phyloP scores from a whole-genome alignment of 2,888 invertebrate genomes.

The Lasioglossum malachurum region DNA sequence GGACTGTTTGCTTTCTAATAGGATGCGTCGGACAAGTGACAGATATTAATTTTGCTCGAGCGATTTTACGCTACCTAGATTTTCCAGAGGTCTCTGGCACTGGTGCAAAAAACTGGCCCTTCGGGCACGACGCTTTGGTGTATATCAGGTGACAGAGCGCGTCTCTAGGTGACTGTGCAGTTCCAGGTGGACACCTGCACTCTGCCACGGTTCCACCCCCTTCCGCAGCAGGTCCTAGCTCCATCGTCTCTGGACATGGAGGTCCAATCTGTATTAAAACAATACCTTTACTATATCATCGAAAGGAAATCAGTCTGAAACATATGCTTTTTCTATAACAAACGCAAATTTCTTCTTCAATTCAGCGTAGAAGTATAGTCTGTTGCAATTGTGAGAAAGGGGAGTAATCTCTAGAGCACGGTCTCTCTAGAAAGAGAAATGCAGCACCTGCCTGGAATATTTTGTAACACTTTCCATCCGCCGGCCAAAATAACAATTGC shows the following conservation, averaged over 20 bases:
- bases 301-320: not conserved
- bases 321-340: not conserved
- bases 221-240: constrained; percentile 89
- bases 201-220: constrained; percentile 89
- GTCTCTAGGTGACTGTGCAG: constrained; percentile 89
- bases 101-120: constrained; percentile 92
- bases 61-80: constrained; percentile 67
- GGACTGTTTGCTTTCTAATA: too few species aligned
- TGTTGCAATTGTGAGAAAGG: not conserved
- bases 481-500: constrained; percentile 94
- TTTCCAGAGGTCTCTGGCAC: constrained; percentile 83
- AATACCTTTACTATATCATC: not conserved
- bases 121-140: constrained; percentile 90
- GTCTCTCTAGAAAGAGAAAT: constrained; percentile 49
- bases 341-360: not conserved
- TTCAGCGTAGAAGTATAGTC: not conserved
- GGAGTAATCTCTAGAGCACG: constrained; percentile 21
- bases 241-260: constrained; percentile 94
- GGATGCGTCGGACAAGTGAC: too few species aligned
- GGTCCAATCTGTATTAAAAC: constrained; percentile 86
- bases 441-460: constrained; percentile 89
- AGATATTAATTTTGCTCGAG: too few species aligned
- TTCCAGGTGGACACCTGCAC: constrained; percentile 93
- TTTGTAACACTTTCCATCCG: constrained; percentile 93
- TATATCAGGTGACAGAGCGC: constrained; percentile 91